phyloP scores from a whole-genome alignment of 2,113 vertebrate genomes.

The Triplophysa siluroides region DNA sequence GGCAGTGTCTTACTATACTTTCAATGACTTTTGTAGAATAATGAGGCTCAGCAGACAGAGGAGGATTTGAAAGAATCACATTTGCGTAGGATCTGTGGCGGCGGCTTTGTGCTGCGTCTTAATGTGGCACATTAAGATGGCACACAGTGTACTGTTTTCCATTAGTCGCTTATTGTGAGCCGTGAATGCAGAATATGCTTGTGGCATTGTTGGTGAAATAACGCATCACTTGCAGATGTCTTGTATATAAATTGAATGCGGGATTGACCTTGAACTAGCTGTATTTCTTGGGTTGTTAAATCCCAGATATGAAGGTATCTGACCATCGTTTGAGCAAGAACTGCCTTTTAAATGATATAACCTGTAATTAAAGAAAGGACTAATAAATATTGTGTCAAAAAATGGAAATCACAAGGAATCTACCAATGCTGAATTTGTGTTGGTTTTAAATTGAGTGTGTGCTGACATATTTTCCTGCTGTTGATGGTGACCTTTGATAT shows the following conservation, averaged over 20 bases:
- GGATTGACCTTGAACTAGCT: too few species aligned
- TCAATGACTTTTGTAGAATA: constrained; percentile 12
- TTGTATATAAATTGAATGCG: background rate
- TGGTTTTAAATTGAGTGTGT: background rate
- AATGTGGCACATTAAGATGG: background rate
- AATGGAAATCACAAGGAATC: background rate
- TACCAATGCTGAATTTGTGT: background rate
- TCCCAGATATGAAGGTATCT: background rate
- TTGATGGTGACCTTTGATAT: background rate
- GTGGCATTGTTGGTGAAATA: background rate
- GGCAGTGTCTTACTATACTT: background rate
- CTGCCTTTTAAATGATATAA: background rate
- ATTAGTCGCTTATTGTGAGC: background rate
- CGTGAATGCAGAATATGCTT: background rate
- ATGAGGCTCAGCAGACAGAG: background rate
- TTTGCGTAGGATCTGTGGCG: background rate
- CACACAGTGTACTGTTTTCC: background rate
- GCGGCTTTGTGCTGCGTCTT: background rate
- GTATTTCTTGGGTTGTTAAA: too few species aligned
- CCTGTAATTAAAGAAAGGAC: background rate
- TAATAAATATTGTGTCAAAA: background rate
- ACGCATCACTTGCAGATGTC: background rate
- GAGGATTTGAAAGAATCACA: constrained; percentile 27
- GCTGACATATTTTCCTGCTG: background rate
- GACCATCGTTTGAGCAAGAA: background rate